These are phyloP conservation scores for Musca vetustissima DNA, from an alignment of 1,140 invertebrate species.

Conservation along the genomic window DNA sequence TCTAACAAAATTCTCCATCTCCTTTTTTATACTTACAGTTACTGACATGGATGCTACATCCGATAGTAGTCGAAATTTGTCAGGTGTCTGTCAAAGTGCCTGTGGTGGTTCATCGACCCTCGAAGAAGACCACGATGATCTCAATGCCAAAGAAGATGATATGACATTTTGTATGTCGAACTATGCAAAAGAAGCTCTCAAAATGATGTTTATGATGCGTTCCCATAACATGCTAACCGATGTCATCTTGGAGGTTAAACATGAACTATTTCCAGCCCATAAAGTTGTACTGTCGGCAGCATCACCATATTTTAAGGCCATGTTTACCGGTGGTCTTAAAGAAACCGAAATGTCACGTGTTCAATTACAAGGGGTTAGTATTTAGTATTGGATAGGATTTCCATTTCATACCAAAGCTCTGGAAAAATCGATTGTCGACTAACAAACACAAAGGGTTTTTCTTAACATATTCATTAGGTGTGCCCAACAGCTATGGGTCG, in stretches of 20 bases:
- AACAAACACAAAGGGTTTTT: slow-evolving; percentile 2
- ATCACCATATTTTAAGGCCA: slow-evolving; percentile 95
- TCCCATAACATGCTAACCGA: slow-evolving; percentile 88
- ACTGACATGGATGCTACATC: slow-evolving; percentile 44
- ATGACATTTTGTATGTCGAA: slow-evolving; percentile 86
- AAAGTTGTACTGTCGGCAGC: slow-evolving; percentile 89
- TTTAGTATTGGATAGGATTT: not conserved
- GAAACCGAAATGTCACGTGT: slow-evolving; percentile 85
- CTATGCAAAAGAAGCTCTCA: slow-evolving; percentile 82
- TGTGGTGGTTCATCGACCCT: slow-evolving; percentile 15
- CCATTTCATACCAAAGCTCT: not conserved
- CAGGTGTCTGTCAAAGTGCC: slow-evolving; percentile 12
- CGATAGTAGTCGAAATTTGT: slow-evolving; percentile 8
- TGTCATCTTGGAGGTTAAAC: slow-evolving; percentile 81
- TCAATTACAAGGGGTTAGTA: slow-evolving; percentile 76
- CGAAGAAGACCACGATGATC: slow-evolving; percentile 38
- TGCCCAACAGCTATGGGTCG: slow-evolving; percentile 82
- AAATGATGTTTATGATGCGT: slow-evolving; percentile 88
- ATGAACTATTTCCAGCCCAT: slow-evolving; percentile 85
- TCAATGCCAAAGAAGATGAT: slow-evolving; percentile 59
- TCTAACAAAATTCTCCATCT: no score
- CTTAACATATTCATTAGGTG: slow-evolving; percentile 37
- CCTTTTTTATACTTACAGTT: slow-evolving; percentile 32
- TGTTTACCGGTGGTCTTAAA: slow-evolving; percentile 87
- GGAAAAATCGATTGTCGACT: no score